Percentiles rank a stretch among this genome's conserved stretches.
These are phyloP conservation scores for Ondatra zibethicus DNA, from an alignment of 2,113 vertebrate species.

Conservation along the genomic window DNA sequence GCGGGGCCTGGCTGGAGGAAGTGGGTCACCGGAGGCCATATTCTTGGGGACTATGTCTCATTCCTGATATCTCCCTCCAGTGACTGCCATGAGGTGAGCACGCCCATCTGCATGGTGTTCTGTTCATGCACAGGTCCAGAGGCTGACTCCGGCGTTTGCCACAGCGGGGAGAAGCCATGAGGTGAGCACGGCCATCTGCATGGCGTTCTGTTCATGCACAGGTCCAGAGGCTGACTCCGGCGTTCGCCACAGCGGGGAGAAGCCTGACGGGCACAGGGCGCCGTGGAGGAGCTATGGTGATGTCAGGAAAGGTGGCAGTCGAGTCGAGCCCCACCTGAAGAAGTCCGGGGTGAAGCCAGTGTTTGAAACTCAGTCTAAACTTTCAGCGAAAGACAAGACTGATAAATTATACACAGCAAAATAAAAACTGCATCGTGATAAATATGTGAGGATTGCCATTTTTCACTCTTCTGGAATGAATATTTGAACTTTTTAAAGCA, in stretches of 20 bases:
- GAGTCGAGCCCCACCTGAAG: not conserved
- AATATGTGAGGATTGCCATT: not conserved
- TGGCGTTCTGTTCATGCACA: not conserved
- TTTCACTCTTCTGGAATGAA: not conserved
- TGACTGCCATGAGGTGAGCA: not conserved
- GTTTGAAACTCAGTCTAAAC: slow-evolving; percentile 12
- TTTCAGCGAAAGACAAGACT: slow-evolving; percentile 33
- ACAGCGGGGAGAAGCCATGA: not conserved
- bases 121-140: not conserved
- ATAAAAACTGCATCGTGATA: not conserved
- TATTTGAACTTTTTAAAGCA: slow-evolving; percentile 18
- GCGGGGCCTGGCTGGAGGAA: not conserved
- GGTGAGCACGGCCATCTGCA: not conserved
- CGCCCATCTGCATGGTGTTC: fast-evolving
- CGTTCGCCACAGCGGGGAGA: not conserved
- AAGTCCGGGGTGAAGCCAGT: slow-evolving; percentile 12
- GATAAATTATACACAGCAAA: slow-evolving; percentile 17
- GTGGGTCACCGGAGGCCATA: not conserved
- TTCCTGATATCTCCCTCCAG: not conserved
- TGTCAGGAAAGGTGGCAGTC: not conserved
- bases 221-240: not conserved
- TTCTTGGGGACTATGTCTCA: not conserved
- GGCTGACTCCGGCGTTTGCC: not conserved
- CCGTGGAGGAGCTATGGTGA: not conserved
- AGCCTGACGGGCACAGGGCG: not conserved